Evolutionary conservation across 30 jellyfish, hydroid and myxozoan genomes (phyloP).

Genomic region (Aurelia aurita complex sp. Pacific): DNA sequence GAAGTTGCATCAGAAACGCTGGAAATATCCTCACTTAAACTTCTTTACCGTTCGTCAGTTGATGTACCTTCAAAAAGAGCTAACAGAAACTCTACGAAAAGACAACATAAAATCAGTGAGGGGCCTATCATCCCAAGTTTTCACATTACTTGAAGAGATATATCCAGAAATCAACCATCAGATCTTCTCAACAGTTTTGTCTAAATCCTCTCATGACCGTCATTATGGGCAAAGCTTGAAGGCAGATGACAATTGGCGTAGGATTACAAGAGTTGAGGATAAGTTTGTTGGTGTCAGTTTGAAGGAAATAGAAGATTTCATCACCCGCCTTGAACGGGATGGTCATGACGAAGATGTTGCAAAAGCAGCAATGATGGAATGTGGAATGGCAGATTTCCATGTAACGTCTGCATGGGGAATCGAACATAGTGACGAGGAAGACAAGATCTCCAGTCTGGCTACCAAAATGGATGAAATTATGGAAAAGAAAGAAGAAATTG

Average conservation of each 20-base stretch:
- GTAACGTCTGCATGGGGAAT: slow-evolving; percentile 57
- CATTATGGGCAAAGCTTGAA: not conserved
- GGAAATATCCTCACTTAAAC: no score
- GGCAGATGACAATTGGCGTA: slow-evolving; percentile 8
- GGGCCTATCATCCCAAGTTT: slow-evolving; percentile 51
- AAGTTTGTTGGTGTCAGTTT: slow-evolving; percentile 29
- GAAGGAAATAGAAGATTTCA: slow-evolving; percentile 11
- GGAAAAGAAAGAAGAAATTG: slow-evolving; percentile 28
- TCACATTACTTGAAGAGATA: slow-evolving; percentile 51
- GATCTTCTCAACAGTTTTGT: no score
- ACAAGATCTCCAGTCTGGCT: slow-evolving; percentile 27
- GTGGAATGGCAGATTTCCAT: slow-evolving; percentile 15
- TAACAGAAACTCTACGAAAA: no score
- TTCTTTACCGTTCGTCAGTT: no score
- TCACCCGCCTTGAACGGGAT: slow-evolving; percentile 27
- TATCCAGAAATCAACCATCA: slow-evolving; percentile 42
- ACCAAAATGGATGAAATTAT: slow-evolving; percentile 33
- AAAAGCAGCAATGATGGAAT: slow-evolving; percentile 59
- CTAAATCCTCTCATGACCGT: slow-evolving; percentile 43
- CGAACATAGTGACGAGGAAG: slow-evolving; percentile 14
- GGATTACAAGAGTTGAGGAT: slow-evolving; percentile 14
- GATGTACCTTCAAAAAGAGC: no score
- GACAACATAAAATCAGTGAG: slow-evolving; percentile 20
- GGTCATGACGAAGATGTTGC: slow-evolving; percentile 68
- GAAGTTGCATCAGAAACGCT: no score